Evolutionary conservation across 2,888 invertebrate species (phyloP).

Genomic region (Lycophotia porphyrea): DNA sequence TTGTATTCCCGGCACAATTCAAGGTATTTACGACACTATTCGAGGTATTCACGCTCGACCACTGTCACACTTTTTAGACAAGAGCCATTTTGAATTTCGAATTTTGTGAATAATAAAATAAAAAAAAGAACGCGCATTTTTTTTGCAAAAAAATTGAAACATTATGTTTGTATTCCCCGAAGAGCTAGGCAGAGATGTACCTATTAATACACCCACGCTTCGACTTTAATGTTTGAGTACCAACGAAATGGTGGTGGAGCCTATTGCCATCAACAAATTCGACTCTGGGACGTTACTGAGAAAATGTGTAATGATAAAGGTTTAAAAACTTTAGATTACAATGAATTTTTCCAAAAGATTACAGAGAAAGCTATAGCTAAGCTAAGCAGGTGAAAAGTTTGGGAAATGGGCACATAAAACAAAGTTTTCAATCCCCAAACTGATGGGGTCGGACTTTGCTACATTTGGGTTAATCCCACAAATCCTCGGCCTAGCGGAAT

Average conservation of each 20-base stretch:
- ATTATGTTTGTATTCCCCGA: background rate
- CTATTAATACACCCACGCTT: background rate
- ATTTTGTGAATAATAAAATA: too few species aligned
- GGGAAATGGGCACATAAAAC: background rate
- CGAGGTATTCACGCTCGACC: conserved; percentile 19
- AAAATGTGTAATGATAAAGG: background rate
- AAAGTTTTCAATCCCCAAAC: conserved; percentile 17
- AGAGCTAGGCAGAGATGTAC: background rate
- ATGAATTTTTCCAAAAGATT: background rate
- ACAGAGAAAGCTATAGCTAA: background rate
- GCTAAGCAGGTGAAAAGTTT: background rate
- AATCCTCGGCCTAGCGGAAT: background rate
- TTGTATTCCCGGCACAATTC: conserved; percentile 29
- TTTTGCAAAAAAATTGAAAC: background rate
- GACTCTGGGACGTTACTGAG: background rate
- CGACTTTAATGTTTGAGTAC: background rate
- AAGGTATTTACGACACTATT: conserved; percentile 31
- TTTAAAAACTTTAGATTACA: background rate
- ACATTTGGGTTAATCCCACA: conserved; percentile 18
- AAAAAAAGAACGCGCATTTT: too few species aligned
- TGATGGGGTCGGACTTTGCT: background rate
- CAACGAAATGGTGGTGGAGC: too few species aligned
- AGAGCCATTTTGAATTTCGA: too few species aligned
- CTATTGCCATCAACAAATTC: background rate
- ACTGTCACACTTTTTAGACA: conserved; percentile 18